These are phyloP conservation scores for Microcaecilia unicolor DNA, from an alignment of 2,797 vertebrate genomes.

Conservation along the genomic window DNA sequence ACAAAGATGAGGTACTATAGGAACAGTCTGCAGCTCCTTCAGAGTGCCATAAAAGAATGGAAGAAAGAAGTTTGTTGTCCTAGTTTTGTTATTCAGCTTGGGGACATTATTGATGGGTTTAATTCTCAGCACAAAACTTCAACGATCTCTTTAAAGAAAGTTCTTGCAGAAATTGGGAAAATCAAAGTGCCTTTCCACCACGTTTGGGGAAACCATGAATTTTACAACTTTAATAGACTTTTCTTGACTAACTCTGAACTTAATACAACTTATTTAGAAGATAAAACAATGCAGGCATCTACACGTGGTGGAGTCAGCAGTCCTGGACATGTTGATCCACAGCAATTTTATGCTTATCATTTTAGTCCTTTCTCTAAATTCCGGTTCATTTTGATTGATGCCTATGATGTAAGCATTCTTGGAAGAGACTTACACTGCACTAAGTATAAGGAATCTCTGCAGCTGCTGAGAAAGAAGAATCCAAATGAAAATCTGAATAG, in stretches of 20 bases:
- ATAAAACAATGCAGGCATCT: neutral
- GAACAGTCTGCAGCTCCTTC: slow-evolving; percentile 61
- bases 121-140: slow-evolving; percentile 57
- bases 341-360: slow-evolving; percentile 65
- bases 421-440: slow-evolving; percentile 58
- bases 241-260: slow-evolving; percentile 54
- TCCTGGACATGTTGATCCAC: slow-evolving; percentile 15
- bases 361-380: slow-evolving; percentile 69
- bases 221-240: slow-evolving; percentile 82
- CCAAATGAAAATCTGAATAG: slow-evolving; percentile 73
- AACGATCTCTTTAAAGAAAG: slow-evolving; percentile 52
- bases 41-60: slow-evolving; percentile 59
- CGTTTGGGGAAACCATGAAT: slow-evolving; percentile 92
- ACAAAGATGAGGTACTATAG: slow-evolving; percentile 69
- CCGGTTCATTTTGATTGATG: slow-evolving; percentile 74
- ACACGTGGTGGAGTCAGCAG: neutral
- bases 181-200: slow-evolving; percentile 65
- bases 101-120: slow-evolving; percentile 80
- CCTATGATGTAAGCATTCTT: slow-evolving; percentile 76
- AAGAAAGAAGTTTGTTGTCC: slow-evolving; percentile 32
- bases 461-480: slow-evolving; percentile 58
- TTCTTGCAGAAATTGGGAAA: slow-evolving; percentile 55
- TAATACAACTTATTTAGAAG: slow-evolving; percentile 47
- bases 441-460: slow-evolving; percentile 53
- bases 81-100: slow-evolving; percentile 78